Base-by-base conservation (phyloP, 1,140 invertebrate species). In the Sitobion miscanthi region DNA sequence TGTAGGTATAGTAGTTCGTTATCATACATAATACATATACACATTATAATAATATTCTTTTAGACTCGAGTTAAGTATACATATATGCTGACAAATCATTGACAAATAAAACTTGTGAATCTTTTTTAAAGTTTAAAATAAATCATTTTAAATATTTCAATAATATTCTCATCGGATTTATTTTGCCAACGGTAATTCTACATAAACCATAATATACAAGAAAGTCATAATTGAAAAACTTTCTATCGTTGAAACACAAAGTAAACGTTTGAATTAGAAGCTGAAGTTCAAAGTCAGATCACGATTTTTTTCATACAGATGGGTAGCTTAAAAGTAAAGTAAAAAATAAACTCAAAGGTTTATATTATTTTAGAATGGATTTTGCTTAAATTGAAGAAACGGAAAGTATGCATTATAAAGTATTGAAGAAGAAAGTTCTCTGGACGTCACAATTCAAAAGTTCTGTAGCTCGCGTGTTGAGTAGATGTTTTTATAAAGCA, bases 401-500 rank as follows among this genome's bases (percentile, higher is more conserved):
- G 3, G 35, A 57, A 89, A 54, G 49, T 89, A 89, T 89, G n/a
- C n/a, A 52, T 89, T 54, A 89, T 54, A 89, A 54, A 54, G 49
- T 89, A 89, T 89, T 38, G 49, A 57, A 89, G 23, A 89, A 89
- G 20, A 89, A 89, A 57, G 88, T 89, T 57, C 35, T 25, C 88
- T 89, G 52, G 52, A 89, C 52, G 49, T 89, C 88, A 57, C 52
- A 57, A 89, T 89, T 89, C 88, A 89, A 89, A 89, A 89, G 52
- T 89, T 89, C 52, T 52, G n/a, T 54, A 38, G 45, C 47, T 57
- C 9, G 21, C 88, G 52, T 57, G 52, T 57, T 57, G 35, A 57
- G 88, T 89, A 38, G 49, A 57, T 57, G 52, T 89, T 89, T 88
- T 57, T 57, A 2, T 88, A 88, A 88, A 88, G 85, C 14, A 89